Evolutionary conservation across 2,113 vertebrate genomes (phyloP), one percentile per base, ranked within the genome.

Genomic region (Motacilla alba): DNA sequence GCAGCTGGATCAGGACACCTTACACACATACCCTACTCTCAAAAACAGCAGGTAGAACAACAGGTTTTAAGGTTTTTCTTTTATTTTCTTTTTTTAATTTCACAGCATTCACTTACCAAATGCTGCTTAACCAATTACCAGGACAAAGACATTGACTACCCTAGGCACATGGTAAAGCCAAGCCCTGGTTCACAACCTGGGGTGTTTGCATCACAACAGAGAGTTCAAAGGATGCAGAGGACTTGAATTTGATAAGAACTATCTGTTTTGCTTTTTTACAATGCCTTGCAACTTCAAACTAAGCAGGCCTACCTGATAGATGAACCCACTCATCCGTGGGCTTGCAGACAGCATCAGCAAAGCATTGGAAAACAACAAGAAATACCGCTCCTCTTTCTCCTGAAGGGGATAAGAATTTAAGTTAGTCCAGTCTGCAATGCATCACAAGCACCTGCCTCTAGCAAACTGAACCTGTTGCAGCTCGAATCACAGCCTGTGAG

Each of bases 291-390:
- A 59, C 43, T 68, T 79, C 59, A 89, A 68, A 56, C 58, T 46
- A 83, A 93, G 82, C 52, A 18, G 69, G 81, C 94, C 97, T 97
- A 99, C 99, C 99, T 99, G 99, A 97, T 99, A 99, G 93, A 99
- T 99, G 87, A 99, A 99, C 90, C 99, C 99, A 92, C 99, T 99
- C 99, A 99, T 99, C 68, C 99, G 98, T 76, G 99, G 98, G 96
- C 99, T 99, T 86, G 99, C 99, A 41, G 99, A 99, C 39, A 99
- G 97, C 98, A 99, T 99, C 81, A 99, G 97, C 83, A 99, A 90
- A 94, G 98, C 82, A 13, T 96, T 98, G 33, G 99, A 98, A 96
- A 99, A 99, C 87, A 99, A 96, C 98, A 99, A 98, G 78, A 99
- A 97, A 97, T 99, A 99, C 2, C 99, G 97, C 93, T 99, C 99